Base-by-base conservation (phyloP, 2,797 vertebrate species). In the Anableps anableps region DNA sequence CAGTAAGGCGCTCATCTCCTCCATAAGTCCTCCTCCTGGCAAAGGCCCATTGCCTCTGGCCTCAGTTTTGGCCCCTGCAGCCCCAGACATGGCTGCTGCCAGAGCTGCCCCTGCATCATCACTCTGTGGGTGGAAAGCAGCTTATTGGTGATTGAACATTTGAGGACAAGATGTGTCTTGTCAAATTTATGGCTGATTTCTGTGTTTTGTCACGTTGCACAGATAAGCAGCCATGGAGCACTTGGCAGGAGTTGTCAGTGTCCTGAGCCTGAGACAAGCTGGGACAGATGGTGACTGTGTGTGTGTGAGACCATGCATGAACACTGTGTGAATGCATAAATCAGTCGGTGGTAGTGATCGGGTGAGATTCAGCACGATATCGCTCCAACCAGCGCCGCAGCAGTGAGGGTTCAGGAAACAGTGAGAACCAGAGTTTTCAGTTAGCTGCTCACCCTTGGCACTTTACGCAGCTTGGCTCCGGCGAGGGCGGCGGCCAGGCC, bases 1-100 rank as follows among this genome's bases (percentile, higher is more conserved):
- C 95, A 99, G 95, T 88, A 99, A 95, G 85, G 98, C 98, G 0
- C 98, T 99, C 99, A 99, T 99, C 92, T 99, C 98, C 90, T 99
- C 99, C 98, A 99, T 99, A 23, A 99, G 94, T 29, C 98, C 98
- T 83, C 98, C 98, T 87, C 95, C 98, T 7, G 98, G 94, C 84
- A 98, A 94, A 0, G 97, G 97, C 43, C 98, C 98, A 50, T 99
- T 99, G 71, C 97, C 97, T 79, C 98, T 96, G 72, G 96, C 45
- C 0, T 99, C 98, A 21, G 97, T 75, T 94, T 98, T 99, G 83
- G 96, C 93, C 88, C 93, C 89, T 29, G 34, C 87, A 21, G 94
- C 64, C 72, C 78, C 92, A 76, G 89, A 95, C 88, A 95, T 91
- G 45, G 95, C 93, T 43, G 95, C 93, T 88, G 92, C 96, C 88